Percentiles rank a stretch among this genome's conserved stretches.
phyloP scores from a whole-genome alignment of 2,888 invertebrate species.

The Nebria salina region DNA sequence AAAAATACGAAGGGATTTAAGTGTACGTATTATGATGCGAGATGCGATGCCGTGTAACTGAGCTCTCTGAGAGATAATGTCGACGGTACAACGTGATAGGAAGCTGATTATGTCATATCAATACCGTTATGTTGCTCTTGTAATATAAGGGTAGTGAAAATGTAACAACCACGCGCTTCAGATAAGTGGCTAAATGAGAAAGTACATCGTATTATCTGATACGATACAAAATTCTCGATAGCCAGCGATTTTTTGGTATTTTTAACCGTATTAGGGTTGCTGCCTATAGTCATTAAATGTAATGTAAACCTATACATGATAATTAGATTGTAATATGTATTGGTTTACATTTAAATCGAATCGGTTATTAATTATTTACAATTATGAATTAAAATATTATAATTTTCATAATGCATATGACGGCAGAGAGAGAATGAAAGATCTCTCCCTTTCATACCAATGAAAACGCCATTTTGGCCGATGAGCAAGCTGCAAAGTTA shows the following conservation, averaged over 20 bases:
- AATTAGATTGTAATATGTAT: no score
- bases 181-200: not conserved
- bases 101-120: slow-evolving; percentile 1
- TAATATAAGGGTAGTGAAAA: not conserved
- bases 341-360: no score
- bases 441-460: no score
- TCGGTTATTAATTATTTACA: no score
- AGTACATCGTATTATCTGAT: not conserved
- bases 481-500: no score
- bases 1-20: not conserved
- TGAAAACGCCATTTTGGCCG: no score
- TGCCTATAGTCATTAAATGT: no score
- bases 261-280: not conserved
- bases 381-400: no score
- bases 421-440: no score
- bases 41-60: not conserved
- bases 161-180: not conserved
- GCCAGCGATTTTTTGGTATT: not conserved
- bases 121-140: not conserved
- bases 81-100: not conserved
- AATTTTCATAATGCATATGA: no score
- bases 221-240: not conserved
- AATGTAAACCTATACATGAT: no score
- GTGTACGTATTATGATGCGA: not conserved
- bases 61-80: not conserved